A percentile compares a stretch with the other conserved stretches of the same genome.
phyloP scores from a whole-genome alignment of 2,113 vertebrate species.

The Thermophis baileyi region DNA sequence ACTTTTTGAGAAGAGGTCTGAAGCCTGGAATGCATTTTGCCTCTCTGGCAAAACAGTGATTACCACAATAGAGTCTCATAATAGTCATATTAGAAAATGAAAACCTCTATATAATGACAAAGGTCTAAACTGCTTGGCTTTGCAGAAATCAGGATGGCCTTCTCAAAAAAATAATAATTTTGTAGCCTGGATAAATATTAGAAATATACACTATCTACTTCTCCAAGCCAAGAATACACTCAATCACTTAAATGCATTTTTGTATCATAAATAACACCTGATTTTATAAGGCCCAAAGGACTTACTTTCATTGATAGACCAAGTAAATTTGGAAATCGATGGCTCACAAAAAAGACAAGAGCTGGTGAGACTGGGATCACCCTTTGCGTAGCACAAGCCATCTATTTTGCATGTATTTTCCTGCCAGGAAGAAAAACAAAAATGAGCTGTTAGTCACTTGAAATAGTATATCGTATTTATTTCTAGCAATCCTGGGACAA shows the following conservation, averaged over 20 bases:
- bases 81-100: not conserved
- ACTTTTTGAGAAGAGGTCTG: not conserved
- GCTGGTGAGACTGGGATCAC: slow-evolving; percentile 73
- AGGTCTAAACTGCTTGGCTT: not conserved
- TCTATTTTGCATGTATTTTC: slow-evolving; percentile 83
- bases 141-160: not conserved
- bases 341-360: slow-evolving; percentile 81
- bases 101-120: not conserved
- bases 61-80: not conserved
- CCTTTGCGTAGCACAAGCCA: slow-evolving; percentile 79
- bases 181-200: not conserved
- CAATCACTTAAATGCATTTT: not conserved
- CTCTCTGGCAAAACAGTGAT: not conserved
- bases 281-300: not conserved
- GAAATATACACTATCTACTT: not conserved
- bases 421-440: slow-evolving; percentile 56
- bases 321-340: slow-evolving; percentile 73
- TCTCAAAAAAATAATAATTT: not conserved
- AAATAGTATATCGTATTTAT: not conserved
- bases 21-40: not conserved
- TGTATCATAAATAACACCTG: not conserved
- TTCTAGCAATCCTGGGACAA: slow-evolving; percentile 3
- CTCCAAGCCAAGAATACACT: not conserved
- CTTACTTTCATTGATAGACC: slow-evolving; percentile 83
- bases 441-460: slow-evolving; percentile 7